Percentiles rank a stretch among this genome's conserved stretches.
These are phyloP conservation scores for Aspidiotus rigidus DNA, from an alignment of 2,888 invertebrate species.

Conservation along the genomic window DNA sequence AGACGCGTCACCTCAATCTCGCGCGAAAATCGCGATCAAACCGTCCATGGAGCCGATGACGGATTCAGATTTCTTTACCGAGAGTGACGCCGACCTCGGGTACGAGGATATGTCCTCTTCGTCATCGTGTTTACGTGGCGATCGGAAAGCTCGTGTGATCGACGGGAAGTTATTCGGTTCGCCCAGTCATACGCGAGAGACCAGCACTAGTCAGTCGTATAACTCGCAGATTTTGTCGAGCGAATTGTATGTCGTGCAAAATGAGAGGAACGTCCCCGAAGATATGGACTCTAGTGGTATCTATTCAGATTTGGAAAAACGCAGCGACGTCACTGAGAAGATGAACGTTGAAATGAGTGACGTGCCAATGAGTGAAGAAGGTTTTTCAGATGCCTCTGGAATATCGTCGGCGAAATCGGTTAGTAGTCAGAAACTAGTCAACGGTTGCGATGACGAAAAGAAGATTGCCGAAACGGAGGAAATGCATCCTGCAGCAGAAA, in stretches of 20 bases:
- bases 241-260: conserved; percentile 28
- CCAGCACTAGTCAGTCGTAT: conserved; percentile 34
- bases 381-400: conserved; percentile 23
- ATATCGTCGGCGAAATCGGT: conserved; percentile 25
- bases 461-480: conserved; percentile 40
- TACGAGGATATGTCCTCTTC: conserved; percentile 52
- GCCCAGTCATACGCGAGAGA: conserved; percentile 20
- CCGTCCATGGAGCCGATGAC: conserved; percentile 63
- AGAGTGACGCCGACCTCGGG: conserved; percentile 73
- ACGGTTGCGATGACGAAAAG: conserved; percentile 12
- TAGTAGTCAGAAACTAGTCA: conserved; percentile 28
- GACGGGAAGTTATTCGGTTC: conserved; percentile 77
- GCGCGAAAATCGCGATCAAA: conserved; percentile 34
- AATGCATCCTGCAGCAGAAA: background rate
- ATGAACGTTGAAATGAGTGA: conserved; percentile 36
- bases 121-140: conserved; percentile 52
- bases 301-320: conserved; percentile 75
- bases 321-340: conserved; percentile 40
- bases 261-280: conserved; percentile 47
- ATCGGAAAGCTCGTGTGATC: conserved; percentile 71
- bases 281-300: conserved; percentile 88
- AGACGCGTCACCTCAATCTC: conserved; percentile 44
- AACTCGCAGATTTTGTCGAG: conserved; percentile 34
- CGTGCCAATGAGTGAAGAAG: conserved; percentile 15
- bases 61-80: conserved; percentile 83